Base-by-base conservation (phyloP, 2,113 vertebrate species). In the Erinaceus europaeus region DNA sequence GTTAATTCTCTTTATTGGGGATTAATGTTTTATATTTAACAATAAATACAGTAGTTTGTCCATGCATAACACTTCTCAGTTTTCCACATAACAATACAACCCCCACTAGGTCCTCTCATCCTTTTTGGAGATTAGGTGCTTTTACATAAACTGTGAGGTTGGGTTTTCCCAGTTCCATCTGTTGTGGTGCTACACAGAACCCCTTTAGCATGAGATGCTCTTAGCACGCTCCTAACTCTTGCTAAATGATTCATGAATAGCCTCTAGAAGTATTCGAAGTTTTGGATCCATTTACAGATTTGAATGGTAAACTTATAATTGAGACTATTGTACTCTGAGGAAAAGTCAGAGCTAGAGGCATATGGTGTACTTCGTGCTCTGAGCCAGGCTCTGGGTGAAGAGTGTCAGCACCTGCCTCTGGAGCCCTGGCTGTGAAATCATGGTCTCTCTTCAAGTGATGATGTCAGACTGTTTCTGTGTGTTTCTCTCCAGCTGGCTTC, bases 401-500 rank as follows among this genome's bases (percentile, higher is more conserved):
- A 59, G 57, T 23, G 27, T 21, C 32, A 80, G 73, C 67, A 9
- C 4, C 23, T 40, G 23, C 36, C 18, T 61, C 36, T 77, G 10
- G 52, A 84, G 23, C 48, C 40, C 29, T 74, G 27, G 23, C 36
- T 79, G 9, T 93, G 40, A 88, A 81, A 75, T 46, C 44, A 14
- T 20, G 42, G n/a, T 75, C 8, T 55, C 89, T 17, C 3, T 53
- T 38, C 67, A 14, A 14, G 29, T 83, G 85, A 20, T 96, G 91
- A 96, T 71, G 62, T 76, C 21, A 55, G 2, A 1, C 0, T 92
- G 15, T 90, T 73, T 34, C n/a, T n/a, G n/a, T n/a, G n/a, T 95
- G 6, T 96, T 86, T 94, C 86, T 20, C 42, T 93, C 11, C 50
- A 99, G 98, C 98, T 95, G 98, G 99, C 89, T 99, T 99, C 93